Percentiles rank a stretch among this genome's conserved stretches.
Conservation (phyloP, 1,140 invertebrate genomes). For the Neodiprion pinetum region DNA sequence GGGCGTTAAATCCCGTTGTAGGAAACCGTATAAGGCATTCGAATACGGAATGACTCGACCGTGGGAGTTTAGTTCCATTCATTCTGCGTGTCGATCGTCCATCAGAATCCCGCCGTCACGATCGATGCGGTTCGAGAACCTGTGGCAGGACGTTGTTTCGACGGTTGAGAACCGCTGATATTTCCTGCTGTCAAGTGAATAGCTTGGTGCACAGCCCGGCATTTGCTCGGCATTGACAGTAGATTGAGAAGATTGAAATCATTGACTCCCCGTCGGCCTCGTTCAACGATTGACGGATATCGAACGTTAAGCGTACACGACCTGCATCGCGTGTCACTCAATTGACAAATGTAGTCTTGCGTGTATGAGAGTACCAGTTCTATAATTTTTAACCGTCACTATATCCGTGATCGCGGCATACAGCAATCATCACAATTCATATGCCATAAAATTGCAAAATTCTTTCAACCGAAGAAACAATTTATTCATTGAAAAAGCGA, state of each 20-base stretch:
- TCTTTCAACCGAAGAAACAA: no score
- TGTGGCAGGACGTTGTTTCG: neutral
- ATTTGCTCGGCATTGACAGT: slow-evolving; percentile 39
- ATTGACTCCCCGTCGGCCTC: slow-evolving; percentile 30
- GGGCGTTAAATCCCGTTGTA: neutral
- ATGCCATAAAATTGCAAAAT: no score
- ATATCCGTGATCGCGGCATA: neutral
- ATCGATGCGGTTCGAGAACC: neutral
- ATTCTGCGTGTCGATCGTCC: neutral
- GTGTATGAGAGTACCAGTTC: neutral
- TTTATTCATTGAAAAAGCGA: no score
- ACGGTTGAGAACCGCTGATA: slow-evolving; percentile 8
- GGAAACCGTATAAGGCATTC: neutral
- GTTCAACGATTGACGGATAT: slow-evolving; percentile 36
- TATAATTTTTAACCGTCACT: neutral
- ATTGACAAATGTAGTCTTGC: neutral
- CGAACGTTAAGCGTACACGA: slow-evolving; percentile 3
- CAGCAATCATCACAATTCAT: no score
- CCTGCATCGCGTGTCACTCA: slow-evolving; percentile 6
- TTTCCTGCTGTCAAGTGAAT: slow-evolving; percentile 37
- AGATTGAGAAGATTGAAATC: slow-evolving; percentile 45
- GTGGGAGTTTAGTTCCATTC: neutral
- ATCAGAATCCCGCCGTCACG: neutral
- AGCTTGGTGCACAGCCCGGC: slow-evolving; percentile 24
- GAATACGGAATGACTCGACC: neutral